Conservation (phyloP, 2,888 invertebrate genomes). For the Hololepta plana region DNA sequence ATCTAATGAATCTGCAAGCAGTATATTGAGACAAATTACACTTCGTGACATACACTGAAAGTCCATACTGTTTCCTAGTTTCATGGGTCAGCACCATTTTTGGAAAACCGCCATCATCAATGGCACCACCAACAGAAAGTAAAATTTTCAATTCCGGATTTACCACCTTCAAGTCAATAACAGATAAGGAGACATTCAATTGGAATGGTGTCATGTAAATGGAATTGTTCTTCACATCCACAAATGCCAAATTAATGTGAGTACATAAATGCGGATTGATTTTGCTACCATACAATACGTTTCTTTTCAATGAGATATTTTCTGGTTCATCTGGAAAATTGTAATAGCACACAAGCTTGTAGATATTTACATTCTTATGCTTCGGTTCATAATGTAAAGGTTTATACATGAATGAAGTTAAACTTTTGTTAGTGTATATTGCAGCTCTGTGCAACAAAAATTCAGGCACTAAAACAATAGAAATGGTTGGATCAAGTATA, state of each 20-base stretch:
- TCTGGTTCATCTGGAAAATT: conserved; percentile 28
- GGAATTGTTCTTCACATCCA: conserved; percentile 39
- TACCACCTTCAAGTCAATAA: conserved; percentile 31
- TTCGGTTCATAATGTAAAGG: no score
- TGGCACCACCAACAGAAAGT: conserved; percentile 52
- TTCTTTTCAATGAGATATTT: conserved; percentile 11
- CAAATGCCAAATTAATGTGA: conserved; percentile 67
- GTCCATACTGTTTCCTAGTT: conserved; percentile 40
- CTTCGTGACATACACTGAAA: no score
- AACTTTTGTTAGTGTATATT: no score
- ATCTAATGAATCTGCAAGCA: conserved; percentile 31
- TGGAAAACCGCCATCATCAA: conserved; percentile 41
- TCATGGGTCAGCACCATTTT: conserved; percentile 54
- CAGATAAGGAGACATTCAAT: conserved; percentile 12
- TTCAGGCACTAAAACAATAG: no score
- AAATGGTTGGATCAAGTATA: no score
- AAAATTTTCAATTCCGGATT: conserved; percentile 58
- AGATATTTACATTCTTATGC: no score
- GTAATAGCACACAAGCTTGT: conserved; percentile 57
- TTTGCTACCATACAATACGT: conserved; percentile 31
- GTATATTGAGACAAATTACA: no score
- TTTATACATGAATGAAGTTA: no score
- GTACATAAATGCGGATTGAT: conserved; percentile 62
- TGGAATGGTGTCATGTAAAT: conserved; percentile 32
- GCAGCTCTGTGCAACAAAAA: no score